A percentile compares a stretch with the other conserved stretches of the same genome.
Evolutionary conservation across 2,797 vertebrate species (phyloP).

Genomic region (Paratrypauchen microcephalus): DNA sequence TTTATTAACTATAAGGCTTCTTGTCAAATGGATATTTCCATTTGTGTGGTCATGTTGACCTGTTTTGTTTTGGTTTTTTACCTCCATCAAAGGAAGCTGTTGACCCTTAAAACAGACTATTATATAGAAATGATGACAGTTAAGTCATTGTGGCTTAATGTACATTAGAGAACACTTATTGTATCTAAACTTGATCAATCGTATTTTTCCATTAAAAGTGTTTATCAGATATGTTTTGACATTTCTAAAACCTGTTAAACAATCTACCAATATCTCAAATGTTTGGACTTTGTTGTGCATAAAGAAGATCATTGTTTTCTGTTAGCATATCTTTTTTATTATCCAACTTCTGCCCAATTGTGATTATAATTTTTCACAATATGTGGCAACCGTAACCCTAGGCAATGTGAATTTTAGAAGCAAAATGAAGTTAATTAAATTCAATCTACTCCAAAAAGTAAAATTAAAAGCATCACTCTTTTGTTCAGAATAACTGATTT

Average conservation of each 20-base stretch:
- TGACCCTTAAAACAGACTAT: conserved; percentile 14
- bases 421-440: too few species aligned
- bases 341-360: too few species aligned
- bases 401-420: too few species aligned
- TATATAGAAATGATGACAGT: neutral
- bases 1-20: conserved; percentile 50
- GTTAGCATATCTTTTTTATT: neutral
- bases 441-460: too few species aligned
- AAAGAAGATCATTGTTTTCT: neutral
- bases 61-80: conserved; percentile 42
- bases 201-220: neutral
- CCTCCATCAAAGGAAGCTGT: conserved; percentile 26
- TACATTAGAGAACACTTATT: neutral
- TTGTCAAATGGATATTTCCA: conserved; percentile 48
- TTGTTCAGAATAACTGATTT: too few species aligned
- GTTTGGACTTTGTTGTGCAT: too few species aligned
- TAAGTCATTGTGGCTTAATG: neutral
- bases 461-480: too few species aligned
- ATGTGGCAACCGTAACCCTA: too few species aligned
- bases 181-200: neutral
- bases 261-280: too few species aligned
- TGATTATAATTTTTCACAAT: too few species aligned
- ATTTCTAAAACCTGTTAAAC: neutral
- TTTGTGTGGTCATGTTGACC: conserved; percentile 50
- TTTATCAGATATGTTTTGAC: neutral